These are phyloP conservation scores for Dendroctonus ponderosae DNA, from an alignment of 1,140 invertebrate species.

Conservation along the genomic window DNA sequence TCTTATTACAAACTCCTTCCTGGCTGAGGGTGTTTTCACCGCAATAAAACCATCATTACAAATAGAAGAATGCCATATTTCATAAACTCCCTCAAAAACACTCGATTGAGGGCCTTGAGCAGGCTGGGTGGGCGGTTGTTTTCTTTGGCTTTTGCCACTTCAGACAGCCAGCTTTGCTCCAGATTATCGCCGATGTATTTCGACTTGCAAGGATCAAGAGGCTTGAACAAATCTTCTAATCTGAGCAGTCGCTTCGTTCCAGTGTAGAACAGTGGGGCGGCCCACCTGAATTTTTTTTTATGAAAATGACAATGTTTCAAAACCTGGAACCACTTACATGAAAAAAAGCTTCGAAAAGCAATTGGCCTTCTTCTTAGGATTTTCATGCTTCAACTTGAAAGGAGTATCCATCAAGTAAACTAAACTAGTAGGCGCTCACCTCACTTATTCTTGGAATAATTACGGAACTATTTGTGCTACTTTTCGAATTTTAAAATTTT, in stretches of 20 bases:
- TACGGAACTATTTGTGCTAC: no score
- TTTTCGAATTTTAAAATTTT: no score
- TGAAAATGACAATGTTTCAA: slow-evolving; percentile 4
- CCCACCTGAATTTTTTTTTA: slow-evolving; percentile 39
- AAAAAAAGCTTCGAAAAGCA: slow-evolving; percentile 15
- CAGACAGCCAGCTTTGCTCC: slow-evolving; percentile 54
- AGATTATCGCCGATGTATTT: slow-evolving; percentile 53
- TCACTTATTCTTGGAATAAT: no score
- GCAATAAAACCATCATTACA: slow-evolving; percentile 50
- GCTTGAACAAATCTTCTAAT: slow-evolving; percentile 42
- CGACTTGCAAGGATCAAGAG: slow-evolving; percentile 37
- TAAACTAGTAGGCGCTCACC: not conserved
- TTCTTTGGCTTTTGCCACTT: slow-evolving; percentile 43
- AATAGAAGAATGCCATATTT: slow-evolving; percentile 51
- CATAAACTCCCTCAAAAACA: slow-evolving; percentile 51
- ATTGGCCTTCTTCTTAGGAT: slow-evolving; percentile 14
- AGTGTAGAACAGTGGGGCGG: slow-evolving; percentile 39
- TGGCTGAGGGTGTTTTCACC: slow-evolving; percentile 41
- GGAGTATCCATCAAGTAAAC: slow-evolving; percentile 2
- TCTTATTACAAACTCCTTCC: not conserved
- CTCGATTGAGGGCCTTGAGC: slow-evolving; percentile 50
- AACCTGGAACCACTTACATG: slow-evolving; percentile 5
- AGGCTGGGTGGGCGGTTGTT: slow-evolving; percentile 40
- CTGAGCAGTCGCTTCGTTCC: slow-evolving; percentile 37
- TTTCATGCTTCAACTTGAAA: slow-evolving; percentile 11